Evolutionary conservation across 2,113 vertebrate species (phyloP).

Genomic region (Reinhardtius hippoglossoides): DNA sequence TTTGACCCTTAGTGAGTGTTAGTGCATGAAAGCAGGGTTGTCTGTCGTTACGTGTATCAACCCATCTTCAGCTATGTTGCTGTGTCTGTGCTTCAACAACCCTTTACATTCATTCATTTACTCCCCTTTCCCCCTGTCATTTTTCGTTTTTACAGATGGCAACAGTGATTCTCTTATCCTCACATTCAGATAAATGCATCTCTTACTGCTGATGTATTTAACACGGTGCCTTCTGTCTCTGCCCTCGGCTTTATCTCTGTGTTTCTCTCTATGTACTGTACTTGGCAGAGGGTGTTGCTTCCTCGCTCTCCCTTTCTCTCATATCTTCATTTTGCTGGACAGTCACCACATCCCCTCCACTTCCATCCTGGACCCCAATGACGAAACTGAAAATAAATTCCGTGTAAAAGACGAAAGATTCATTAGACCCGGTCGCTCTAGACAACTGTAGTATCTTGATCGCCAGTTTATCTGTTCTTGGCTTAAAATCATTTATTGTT

Average conservation of each 20-base stretch:
- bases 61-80: conserved; percentile 33
- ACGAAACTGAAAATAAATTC: conserved; percentile 32
- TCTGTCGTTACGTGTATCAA: conserved; percentile 49
- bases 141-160: conserved; percentile 71
- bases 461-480: neutral
- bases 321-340: conserved; percentile 81
- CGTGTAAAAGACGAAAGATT: conserved; percentile 2
- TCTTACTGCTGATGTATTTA: conserved; percentile 78
- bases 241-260: conserved; percentile 48
- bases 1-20: neutral
- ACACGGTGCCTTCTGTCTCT: conserved; percentile 60
- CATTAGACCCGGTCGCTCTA: neutral
- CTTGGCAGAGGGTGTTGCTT: conserved; percentile 77
- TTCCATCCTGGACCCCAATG: conserved; percentile 82
- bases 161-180: conserved; percentile 61
- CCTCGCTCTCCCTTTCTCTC: conserved; percentile 68
- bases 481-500: neutral
- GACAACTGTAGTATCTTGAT: neutral
- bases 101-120: conserved; percentile 33
- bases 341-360: conserved; percentile 82
- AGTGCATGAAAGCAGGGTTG: conserved; percentile 36
- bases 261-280: conserved; percentile 64
- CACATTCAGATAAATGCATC: conserved; percentile 80
- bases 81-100: conserved; percentile 58
- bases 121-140: conserved; percentile 32